Evolutionary conservation across 92 coral and sea anemone genomes (phyloP), one percentile per base, ranked within the genome.

Genomic region (Pocillopora grandis): DNA sequence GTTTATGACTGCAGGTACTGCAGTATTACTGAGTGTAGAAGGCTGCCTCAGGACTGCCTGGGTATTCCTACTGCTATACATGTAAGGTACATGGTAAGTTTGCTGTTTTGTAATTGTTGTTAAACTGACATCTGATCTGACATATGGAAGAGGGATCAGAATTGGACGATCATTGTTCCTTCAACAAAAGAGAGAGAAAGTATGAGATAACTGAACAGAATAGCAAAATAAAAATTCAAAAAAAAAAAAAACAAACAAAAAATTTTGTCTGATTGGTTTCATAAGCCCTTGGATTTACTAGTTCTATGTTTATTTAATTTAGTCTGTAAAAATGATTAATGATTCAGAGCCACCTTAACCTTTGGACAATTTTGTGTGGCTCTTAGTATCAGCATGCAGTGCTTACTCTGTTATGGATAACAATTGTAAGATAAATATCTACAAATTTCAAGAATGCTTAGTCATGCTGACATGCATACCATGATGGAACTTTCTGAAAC

Each of bases 1-100:
- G 84, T 87, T 94, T 35, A 94, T 92, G n/a, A 94, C 91, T 9
- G 98, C 87, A 5, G 98, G 87, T 1, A 93, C 85, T 13, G 92
- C 88, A 21, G 87, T 75, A 16, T 83, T 84, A 1, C 80, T 42
- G 18, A 82, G 66, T 12, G 80, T 37, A 37, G 35, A 58, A 10
- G 79, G 71, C n/a, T 82, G 57, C 48, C 42, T 67, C 19, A 82
- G n/a, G 18, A 35, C 76, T 23, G 82, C 85, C 67, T 87, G 87
- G 68, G 37, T 23, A 18, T 76, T 70, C n/a, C 76, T 75, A 55
- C 77, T 85, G 64, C 73, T 72, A 76, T 94, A 89, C 35, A 92
- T 69, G 57, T 74, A 78, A 1, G 98, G 95, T 7, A 80, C 90
- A 62, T 67, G 83, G 82, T 89, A 78, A 10, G 64, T 60, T 75